Evolutionary conservation across 2,113 vertebrate species (phyloP).

Genomic region (Phrynosoma platyrhinos): DNA sequence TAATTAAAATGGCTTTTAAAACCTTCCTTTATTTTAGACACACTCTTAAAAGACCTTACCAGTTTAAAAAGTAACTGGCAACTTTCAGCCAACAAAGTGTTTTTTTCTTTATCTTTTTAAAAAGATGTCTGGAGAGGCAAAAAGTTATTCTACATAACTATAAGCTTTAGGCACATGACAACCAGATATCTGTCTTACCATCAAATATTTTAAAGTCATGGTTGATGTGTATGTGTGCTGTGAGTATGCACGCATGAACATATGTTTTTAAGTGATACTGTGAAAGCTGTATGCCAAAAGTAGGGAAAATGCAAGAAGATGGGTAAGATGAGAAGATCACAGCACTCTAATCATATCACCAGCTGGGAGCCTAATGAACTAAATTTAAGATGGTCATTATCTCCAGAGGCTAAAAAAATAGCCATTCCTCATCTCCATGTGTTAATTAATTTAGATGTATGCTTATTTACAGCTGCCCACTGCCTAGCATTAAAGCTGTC

Average conservation of each 20-base stretch:
- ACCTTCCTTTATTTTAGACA: not conserved
- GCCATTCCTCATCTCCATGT: constrained; percentile 25
- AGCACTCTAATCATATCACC: constrained; percentile 34
- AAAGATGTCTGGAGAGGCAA: not conserved
- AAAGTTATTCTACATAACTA: not conserved
- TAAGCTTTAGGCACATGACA: not conserved
- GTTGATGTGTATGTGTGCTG: not conserved
- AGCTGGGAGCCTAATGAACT: constrained; percentile 39
- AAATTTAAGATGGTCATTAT: constrained; percentile 34
- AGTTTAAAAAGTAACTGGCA: not conserved
- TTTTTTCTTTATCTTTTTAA: not conserved
- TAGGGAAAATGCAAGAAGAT: not conserved
- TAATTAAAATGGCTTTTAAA: not conserved
- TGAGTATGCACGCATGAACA: no score
- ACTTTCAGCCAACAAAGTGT: not conserved
- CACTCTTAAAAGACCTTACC: not conserved
- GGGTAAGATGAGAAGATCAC: constrained; percentile 29
- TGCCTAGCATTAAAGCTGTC: constrained; percentile 5
- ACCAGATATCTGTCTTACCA: not conserved
- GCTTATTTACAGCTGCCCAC: constrained; percentile 22
- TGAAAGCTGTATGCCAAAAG: constrained; percentile 12
- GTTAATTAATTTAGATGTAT: constrained; percentile 36
- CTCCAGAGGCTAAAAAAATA: constrained; percentile 12
- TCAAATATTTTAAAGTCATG: not conserved
- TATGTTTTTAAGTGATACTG: not conserved